phyloP scores from a whole-genome alignment of 2,113 vertebrate genomes.

The Nerophis ophidion region DNA sequence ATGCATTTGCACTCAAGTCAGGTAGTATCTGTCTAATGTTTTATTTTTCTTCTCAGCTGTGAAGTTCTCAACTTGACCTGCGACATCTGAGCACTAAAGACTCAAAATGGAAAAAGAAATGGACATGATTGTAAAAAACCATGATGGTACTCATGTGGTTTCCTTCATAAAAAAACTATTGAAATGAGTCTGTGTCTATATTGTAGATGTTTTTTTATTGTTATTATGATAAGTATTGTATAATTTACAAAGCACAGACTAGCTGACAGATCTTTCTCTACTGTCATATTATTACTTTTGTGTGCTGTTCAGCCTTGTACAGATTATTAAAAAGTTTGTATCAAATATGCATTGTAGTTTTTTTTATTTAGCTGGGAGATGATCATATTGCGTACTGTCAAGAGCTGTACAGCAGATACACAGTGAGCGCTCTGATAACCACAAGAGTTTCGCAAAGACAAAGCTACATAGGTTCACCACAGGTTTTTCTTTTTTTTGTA shows the following conservation, averaged over 20 bases:
- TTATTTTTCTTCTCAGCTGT: slow-evolving; percentile 43
- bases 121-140: slow-evolving; percentile 29
- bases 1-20: neutral
- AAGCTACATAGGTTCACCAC: neutral
- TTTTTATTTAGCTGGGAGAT: neutral
- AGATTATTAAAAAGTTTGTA: slow-evolving; percentile 57
- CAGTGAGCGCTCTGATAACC: neutral
- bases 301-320: slow-evolving; percentile 49
- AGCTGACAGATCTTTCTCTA: slow-evolving; percentile 25
- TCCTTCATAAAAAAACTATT: slow-evolving; percentile 49
- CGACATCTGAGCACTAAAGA: slow-evolving; percentile 29
- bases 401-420: neutral
- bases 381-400: neutral
- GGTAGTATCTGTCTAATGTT: slow-evolving; percentile 1
- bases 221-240: slow-evolving; percentile 15
- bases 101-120: slow-evolving; percentile 32
- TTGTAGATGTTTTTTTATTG: slow-evolving; percentile 57
- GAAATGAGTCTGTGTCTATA: slow-evolving; percentile 57
- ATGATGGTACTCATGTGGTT: slow-evolving; percentile 56
- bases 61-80: slow-evolving; percentile 21
- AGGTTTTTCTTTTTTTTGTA: neutral
- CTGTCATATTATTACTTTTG: slow-evolving; percentile 24
- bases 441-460: neutral
- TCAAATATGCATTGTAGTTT: neutral
- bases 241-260: slow-evolving; percentile 44